phyloP scores from a whole-genome alignment of 2,113 vertebrate species.

The Polyodon spathula region DNA sequence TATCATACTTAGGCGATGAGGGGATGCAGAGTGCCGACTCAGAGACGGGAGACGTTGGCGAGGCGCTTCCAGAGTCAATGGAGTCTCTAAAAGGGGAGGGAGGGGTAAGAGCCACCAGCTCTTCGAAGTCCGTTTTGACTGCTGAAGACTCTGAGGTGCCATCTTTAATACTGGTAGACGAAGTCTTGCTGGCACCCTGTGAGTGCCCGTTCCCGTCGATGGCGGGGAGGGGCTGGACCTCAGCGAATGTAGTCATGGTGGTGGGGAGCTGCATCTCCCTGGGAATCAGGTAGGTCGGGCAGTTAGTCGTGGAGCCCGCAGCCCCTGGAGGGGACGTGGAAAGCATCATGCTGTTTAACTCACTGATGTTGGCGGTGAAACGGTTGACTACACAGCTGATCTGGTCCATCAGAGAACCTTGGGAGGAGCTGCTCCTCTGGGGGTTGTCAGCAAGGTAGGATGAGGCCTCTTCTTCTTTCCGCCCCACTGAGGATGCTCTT shows the following conservation, averaged over 20 bases:
- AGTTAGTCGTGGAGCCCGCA: slow-evolving; percentile 46
- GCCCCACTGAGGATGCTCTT: slow-evolving; percentile 57
- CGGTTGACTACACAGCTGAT: slow-evolving; percentile 96
- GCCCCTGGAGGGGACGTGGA: slow-evolving; percentile 46
- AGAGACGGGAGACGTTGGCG: slow-evolving; percentile 68
- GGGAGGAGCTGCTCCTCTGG: slow-evolving; percentile 59
- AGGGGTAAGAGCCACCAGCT: slow-evolving; percentile 86
- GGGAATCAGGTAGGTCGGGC: slow-evolving; percentile 75
- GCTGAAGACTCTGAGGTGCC: slow-evolving; percentile 49
- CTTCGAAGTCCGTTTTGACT: slow-evolving; percentile 73
- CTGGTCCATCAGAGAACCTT: slow-evolving; percentile 90
- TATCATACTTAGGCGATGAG: slow-evolving; percentile 80
- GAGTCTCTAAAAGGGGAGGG: slow-evolving; percentile 97
- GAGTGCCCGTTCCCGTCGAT: slow-evolving; percentile 67
- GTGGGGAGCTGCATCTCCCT: slow-evolving; percentile 76
- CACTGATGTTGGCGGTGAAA: slow-evolving; percentile 92
- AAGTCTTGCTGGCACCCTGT: slow-evolving; percentile 41
- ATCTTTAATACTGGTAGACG: slow-evolving; percentile 49
- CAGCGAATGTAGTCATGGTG: slow-evolving; percentile 85
- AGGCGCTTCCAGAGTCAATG: slow-evolving; percentile 74
- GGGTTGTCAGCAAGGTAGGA: slow-evolving; percentile 66
- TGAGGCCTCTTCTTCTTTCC: slow-evolving; percentile 61
- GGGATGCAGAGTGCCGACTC: slow-evolving; percentile 76
- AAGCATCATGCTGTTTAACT: slow-evolving; percentile 96
- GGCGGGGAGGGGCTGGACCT: slow-evolving; percentile 80